phyloP scores from a whole-genome alignment of 2,797 vertebrate species.

The Gymnoscopelus braueri region DNA sequence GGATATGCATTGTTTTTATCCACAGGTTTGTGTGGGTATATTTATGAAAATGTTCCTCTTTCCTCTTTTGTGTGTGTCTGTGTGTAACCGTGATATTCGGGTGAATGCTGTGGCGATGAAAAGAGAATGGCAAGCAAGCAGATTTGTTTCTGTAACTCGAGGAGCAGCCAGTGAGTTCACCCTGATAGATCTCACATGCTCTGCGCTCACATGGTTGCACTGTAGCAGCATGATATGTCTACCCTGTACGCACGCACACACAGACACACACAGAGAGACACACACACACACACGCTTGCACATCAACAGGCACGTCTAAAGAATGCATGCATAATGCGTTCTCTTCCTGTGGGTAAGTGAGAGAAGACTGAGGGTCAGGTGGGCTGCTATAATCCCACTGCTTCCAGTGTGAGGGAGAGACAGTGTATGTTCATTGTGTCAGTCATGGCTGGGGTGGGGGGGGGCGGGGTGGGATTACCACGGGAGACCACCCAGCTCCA shows the following conservation, averaged over 20 bases:
- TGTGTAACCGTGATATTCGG: neutral
- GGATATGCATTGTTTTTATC: too few relatives aligned
- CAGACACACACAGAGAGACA: constrained; percentile 6
- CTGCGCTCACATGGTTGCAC: constrained; percentile 29
- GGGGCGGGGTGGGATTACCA: neutral
- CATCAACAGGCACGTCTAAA: constrained; percentile 11
- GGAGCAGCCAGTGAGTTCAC: constrained; percentile 24
- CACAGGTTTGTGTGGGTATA: too few relatives aligned
- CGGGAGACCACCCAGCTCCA: constrained; percentile 55
- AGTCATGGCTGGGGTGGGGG: neutral
- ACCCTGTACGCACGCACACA: constrained; percentile 6
- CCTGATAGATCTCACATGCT: constrained; percentile 32
- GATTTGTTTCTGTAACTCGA: constrained; percentile 9
- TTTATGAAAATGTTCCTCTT: too few relatives aligned
- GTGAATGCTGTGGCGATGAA: neutral
- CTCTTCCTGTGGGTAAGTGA: constrained; percentile 5
- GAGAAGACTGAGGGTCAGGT: constrained; percentile 46
- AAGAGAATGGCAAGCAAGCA: neutral
- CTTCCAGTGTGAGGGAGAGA: constrained; percentile 32
- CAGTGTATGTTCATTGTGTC: constrained; percentile 21
- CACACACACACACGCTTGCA: constrained; percentile 16
- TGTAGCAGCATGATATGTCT: constrained; percentile 8
- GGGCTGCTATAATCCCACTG: constrained; percentile 40
- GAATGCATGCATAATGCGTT: constrained; percentile 55
- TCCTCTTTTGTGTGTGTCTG: neutral